phyloP scores from a whole-genome alignment of 2,797 vertebrate genomes.

The Neosalanx taihuensis region DNA sequence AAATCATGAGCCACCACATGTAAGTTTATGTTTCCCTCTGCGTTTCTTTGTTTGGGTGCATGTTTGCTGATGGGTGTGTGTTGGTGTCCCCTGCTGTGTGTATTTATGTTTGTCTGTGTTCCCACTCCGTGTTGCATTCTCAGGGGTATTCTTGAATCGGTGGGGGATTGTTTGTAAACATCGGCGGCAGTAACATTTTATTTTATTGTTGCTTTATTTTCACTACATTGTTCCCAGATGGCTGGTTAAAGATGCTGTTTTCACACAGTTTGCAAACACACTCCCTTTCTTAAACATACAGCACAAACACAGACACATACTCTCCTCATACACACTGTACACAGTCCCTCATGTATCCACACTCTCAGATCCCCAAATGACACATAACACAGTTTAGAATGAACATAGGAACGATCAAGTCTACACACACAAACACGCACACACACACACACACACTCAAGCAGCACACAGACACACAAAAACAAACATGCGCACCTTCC shows the following conservation, averaged over 20 bases:
- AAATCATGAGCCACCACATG: conserved; percentile 27
- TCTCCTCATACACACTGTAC: not conserved
- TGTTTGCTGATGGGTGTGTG: conserved; percentile 14
- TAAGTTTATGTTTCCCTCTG: conserved; percentile 58
- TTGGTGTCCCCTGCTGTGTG: not conserved
- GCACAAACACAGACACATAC: not conserved
- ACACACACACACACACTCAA: conserved; percentile 15
- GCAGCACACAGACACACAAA: conserved; percentile 10
- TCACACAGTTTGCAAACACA: conserved; percentile 10
- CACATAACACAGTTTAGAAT: not conserved
- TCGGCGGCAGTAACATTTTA: conserved; percentile 62
- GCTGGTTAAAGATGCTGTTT: conserved; percentile 43
- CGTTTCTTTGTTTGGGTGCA: conserved; percentile 17
- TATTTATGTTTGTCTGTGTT: conserved; percentile 3
- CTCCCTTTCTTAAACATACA: not conserved
- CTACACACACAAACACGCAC: conserved; percentile 1
- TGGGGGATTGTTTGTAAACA: conserved; percentile 71
- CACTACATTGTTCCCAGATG: conserved; percentile 71
- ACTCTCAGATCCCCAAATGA: not conserved
- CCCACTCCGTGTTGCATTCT: conserved; percentile 36
- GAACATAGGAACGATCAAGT: not conserved
- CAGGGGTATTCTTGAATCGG: conserved; percentile 50
- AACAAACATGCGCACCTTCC: conserved; percentile 19
- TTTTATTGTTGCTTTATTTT: conserved; percentile 69
- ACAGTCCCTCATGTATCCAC: not conserved